Base-by-base conservation (phyloP, 2,888 invertebrate genomes). In the Lymantria dispar region DNA sequence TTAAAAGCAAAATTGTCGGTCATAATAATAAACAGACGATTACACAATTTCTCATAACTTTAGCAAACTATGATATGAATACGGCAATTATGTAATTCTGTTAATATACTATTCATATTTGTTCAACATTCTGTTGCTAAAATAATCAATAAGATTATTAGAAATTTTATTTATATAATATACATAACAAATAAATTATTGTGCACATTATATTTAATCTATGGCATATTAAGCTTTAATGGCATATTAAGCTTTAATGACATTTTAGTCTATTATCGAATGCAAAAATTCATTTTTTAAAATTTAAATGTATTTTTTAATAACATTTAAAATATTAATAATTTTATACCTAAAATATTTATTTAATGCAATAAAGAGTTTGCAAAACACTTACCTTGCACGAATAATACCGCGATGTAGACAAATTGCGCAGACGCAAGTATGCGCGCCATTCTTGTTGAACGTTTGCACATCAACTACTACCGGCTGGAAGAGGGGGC, bases 361-460 rank as follows among this genome's bases (percentile, higher is more conserved):
- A n/a, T n/a, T n/a, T n/a, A n/a, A n/a, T 22, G 2, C 22, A 22
- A 22, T 22, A 22, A 52, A 47, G 49, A 41, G 57, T 53, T 62
- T 62, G 56, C 54, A 59, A 50, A 50, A 47, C 29, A 52, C 50
- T 22, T 74, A 80, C 79, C 78, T 61, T 66, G 62, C 41, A 56
- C 49, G 45, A 72, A 54, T 45, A 69, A 45, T 48, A 63, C 54
- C 46, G 62, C 62, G 50, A 70, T 43, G 50, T 54, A 54, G 48
- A 60, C 59, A 50, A 68, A 11, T 15, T 53, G 59, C 59, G 56
- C 58, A 36, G 33, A 53, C 56, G 58, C 71, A 54, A 58, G 59
- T 49, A 45, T 48, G 45, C 60, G 59, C 60, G 71, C 65, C 83
- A 83, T 83, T 74, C 76, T 81, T 68, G 63, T 70, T 48, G 56